phyloP scores from a whole-genome alignment of 2,113 vertebrate species.

The Lepus timidus region DNA sequence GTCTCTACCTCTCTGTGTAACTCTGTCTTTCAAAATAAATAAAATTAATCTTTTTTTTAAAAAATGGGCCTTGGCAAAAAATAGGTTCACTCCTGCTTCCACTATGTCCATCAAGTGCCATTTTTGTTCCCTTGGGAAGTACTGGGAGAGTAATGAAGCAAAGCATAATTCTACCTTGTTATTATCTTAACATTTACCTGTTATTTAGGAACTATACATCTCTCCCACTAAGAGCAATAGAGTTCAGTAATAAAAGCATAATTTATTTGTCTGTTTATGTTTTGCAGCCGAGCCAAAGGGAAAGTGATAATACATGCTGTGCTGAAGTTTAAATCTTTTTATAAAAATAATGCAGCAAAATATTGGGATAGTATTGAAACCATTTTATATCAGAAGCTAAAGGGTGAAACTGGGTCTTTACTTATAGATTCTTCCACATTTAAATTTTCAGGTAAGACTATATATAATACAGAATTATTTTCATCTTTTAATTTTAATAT shows the following conservation, averaged over 20 bases:
- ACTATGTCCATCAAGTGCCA: neutral
- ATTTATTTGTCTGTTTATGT: constrained; percentile 71
- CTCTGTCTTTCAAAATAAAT: no score
- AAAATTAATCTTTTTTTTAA: no score
- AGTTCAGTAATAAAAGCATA: neutral
- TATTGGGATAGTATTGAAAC: constrained; percentile 67
- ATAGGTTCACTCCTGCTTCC: neutral
- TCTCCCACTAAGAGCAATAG: neutral
- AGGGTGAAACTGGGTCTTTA: constrained; percentile 79
- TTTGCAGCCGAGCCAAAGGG: constrained; percentile 83
- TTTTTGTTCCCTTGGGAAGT: neutral
- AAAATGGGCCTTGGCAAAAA: no score
- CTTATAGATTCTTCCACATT: constrained; percentile 83
- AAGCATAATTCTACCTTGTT: neutral
- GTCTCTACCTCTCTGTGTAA: no score
- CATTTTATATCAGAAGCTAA: constrained; percentile 83
- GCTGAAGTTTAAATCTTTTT: constrained; percentile 86
- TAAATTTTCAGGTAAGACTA: constrained; percentile 85
- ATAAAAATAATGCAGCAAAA: constrained; percentile 81
- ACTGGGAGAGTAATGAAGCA: neutral
- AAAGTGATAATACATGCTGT: constrained; percentile 84
- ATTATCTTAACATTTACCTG: neutral
- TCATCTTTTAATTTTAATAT: constrained; percentile 51
- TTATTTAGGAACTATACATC: neutral
- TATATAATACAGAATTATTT: neutral